phyloP scores from a whole-genome alignment of 1,140 invertebrate species.

The Aphaenogaster ashmeadi region DNA sequence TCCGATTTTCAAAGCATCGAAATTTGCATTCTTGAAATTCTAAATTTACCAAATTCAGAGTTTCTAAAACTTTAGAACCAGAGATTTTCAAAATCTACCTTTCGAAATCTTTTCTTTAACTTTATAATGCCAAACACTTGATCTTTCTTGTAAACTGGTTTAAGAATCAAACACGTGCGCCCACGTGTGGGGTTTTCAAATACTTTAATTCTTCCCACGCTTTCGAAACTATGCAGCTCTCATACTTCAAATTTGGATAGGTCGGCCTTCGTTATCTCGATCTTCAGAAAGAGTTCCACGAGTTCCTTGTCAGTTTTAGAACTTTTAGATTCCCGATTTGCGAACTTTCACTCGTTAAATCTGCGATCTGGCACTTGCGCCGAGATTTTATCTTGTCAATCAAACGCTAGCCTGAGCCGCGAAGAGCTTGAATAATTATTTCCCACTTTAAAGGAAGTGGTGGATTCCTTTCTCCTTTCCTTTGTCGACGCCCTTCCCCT shows the following conservation, averaged over 20 bases:
- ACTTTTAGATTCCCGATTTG: not conserved
- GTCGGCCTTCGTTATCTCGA: not conserved
- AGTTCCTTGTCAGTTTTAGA: not conserved
- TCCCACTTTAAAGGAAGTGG: not conserved
- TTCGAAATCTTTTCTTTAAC: not conserved
- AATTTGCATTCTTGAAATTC: not conserved
- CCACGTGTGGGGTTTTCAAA: not conserved
- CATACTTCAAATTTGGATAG: not conserved
- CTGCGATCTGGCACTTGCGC: not conserved
- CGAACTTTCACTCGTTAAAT: not conserved
- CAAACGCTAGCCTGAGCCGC: not conserved
- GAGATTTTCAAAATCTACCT: not conserved
- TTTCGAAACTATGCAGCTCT: not conserved
- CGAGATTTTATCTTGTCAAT: conserved; percentile 2
- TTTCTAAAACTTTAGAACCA: not conserved
- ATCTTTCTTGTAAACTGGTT: not conserved
- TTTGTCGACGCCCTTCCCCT: not conserved
- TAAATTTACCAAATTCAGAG: not conserved
- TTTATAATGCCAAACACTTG: not conserved
- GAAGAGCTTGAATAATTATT: conserved; percentile 43
- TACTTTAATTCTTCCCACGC: not conserved
- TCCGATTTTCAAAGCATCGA: not conserved
- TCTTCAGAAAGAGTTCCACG: not conserved
- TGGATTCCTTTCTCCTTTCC: not conserved
- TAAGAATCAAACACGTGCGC: not conserved